These are phyloP conservation scores for Upupa epops DNA, from an alignment of 2,113 vertebrate species.

Conservation along the genomic window DNA sequence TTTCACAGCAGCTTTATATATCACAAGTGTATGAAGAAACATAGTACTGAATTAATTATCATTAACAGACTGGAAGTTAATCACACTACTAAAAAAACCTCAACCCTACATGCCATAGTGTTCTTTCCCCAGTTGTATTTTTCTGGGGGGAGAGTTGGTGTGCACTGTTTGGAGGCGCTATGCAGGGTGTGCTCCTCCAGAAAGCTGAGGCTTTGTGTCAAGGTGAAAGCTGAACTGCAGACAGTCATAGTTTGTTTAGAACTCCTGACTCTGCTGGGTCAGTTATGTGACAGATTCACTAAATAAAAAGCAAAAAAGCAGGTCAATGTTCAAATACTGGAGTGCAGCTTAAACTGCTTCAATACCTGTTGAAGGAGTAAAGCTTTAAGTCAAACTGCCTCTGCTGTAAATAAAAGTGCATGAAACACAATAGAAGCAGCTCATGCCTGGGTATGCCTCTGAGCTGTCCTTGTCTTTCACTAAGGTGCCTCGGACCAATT, in stretches of 20 bases:
- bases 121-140: background rate
- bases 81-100: background rate
- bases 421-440: background rate
- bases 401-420: background rate
- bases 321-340: slow-evolving; percentile 53
- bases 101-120: no score
- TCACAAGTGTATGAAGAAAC: background rate
- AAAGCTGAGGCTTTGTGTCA: slow-evolving; percentile 16
- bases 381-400: background rate
- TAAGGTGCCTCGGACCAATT: background rate
- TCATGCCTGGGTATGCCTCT: background rate
- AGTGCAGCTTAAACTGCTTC: background rate
- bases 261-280: slow-evolving; percentile 9
- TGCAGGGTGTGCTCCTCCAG: background rate
- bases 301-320: slow-evolving; percentile 57
- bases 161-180: background rate
- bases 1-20: background rate
- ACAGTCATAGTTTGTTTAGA: slow-evolving; percentile 18
- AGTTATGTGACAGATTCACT: slow-evolving; percentile 38
- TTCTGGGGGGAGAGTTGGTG: background rate
- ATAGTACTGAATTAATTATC: background rate
- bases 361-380: background rate
- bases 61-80: background rate
- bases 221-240: slow-evolving; percentile 38
- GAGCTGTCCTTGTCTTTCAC: background rate